These are phyloP conservation scores for Tipula unca DNA, from an alignment of 2,888 invertebrate species.

Conservation along the genomic window DNA sequence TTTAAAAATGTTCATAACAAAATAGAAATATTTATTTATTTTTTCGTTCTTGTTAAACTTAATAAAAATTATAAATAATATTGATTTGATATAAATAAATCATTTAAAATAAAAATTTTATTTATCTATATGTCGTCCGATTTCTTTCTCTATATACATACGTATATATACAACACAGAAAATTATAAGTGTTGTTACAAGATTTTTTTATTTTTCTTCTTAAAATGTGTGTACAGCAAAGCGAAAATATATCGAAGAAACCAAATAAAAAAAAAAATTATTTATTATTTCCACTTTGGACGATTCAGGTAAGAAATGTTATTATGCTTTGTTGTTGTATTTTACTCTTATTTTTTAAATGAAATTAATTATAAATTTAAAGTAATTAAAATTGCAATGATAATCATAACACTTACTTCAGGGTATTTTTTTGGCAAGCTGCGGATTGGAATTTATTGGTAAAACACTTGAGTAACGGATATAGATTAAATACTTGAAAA, in stretches of 20 bases:
- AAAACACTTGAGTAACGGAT: neutral
- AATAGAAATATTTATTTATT: neutral
- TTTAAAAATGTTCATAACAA: neutral
- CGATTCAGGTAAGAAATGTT: neutral
- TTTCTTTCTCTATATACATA: neutral
- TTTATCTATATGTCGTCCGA: neutral
- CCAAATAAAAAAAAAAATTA: neutral
- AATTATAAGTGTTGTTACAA: slow-evolving; percentile 8
- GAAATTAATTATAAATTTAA: slow-evolving; percentile 3
- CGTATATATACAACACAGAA: neutral
- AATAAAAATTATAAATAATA: slow-evolving; percentile 14
- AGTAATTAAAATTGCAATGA: neutral
- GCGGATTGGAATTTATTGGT: neutral
- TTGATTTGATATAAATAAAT: slow-evolving; percentile 14
- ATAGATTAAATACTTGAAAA: too few relatives aligned
- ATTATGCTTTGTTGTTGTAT: neutral
- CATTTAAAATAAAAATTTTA: neutral
- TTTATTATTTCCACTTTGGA: neutral
- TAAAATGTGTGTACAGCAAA: neutral
- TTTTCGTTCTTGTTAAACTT: neutral
- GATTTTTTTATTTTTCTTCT: neutral
- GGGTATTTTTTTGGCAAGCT: neutral
- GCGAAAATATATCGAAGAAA: neutral
- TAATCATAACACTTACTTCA: neutral
- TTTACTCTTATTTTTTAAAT: neutral